Conservation (phyloP, 2,888 invertebrate genomes). For the Nemurella pictetii region DNA sequence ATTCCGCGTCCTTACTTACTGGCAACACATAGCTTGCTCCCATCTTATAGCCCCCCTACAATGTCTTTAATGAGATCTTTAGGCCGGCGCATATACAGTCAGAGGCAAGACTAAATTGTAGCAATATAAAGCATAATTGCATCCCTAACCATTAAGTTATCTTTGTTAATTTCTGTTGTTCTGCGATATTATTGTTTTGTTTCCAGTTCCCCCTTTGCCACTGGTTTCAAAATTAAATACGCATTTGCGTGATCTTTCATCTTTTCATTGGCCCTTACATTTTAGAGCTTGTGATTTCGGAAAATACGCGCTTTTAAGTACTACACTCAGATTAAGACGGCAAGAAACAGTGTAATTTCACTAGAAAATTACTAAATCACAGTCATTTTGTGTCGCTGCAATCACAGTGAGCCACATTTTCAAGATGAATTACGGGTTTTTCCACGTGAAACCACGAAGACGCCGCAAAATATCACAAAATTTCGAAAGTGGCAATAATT, state of each 20-base stretch:
- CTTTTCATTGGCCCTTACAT: not conserved
- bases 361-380: no score
- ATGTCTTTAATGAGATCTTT: not conserved
- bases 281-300: not conserved
- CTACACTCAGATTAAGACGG: not conserved
- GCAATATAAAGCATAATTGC: not conserved
- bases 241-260: not conserved
- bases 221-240: not conserved
- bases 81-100: not conserved
- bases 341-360: no score
- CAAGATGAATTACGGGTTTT: no score
- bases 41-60: not conserved
- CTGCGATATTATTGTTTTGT: not conserved
- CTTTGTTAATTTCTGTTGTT: not conserved
- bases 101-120: not conserved
- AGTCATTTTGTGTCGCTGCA: no score
- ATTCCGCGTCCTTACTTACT: conserved; percentile 11
- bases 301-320: not conserved
- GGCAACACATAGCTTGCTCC: conserved; percentile 7
- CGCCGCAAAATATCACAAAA: no score
- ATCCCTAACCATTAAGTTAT: not conserved
- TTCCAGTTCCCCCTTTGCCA: not conserved
- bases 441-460: no score
- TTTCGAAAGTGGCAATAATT: no score
- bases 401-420: no score